A percentile compares a stretch with the other conserved stretches of the same genome.
Evolutionary conservation across 2,888 invertebrate genomes (phyloP).

Genomic region (Digitonthophagus gazella): DNA sequence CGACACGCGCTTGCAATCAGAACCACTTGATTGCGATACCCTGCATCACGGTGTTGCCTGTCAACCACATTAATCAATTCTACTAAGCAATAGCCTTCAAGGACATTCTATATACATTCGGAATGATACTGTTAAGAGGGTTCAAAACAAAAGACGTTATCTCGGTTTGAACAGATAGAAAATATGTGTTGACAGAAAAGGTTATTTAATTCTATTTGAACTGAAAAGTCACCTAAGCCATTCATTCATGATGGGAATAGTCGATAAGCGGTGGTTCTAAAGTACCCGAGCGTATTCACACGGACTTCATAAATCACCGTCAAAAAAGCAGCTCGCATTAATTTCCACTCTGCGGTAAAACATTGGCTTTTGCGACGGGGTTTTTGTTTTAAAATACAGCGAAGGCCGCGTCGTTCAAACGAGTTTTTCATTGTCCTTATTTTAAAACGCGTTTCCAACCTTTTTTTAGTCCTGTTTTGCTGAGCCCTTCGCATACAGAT

Average conservation of each 20-base stretch:
- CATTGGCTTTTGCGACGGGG: neutral
- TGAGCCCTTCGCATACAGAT: neutral
- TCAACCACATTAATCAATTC: neutral
- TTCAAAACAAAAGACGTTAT: no score
- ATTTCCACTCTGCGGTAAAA: slow-evolving; percentile 10
- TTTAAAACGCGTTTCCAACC: slow-evolving; percentile 3
- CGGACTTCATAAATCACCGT: neutral
- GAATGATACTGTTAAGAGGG: no score
- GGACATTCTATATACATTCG: neutral
- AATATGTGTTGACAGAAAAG: neutral
- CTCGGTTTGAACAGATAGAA: no score
- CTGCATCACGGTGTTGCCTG: neutral
- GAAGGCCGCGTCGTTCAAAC: slow-evolving; percentile 8
- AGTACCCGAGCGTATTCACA: neutral
- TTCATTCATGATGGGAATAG: neutral
- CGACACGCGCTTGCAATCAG: neutral
- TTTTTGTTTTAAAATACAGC: slow-evolving; percentile 15
- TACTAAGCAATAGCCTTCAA: neutral
- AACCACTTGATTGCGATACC: neutral
- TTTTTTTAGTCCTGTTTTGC: neutral
- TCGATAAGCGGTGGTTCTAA: neutral
- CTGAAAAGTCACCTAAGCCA: neutral
- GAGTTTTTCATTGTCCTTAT: slow-evolving; percentile 15
- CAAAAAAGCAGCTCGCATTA: neutral
- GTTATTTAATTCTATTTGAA: neutral